phyloP scores from a whole-genome alignment of 2,888 invertebrate species.

The Perizoma affinitatum region DNA sequence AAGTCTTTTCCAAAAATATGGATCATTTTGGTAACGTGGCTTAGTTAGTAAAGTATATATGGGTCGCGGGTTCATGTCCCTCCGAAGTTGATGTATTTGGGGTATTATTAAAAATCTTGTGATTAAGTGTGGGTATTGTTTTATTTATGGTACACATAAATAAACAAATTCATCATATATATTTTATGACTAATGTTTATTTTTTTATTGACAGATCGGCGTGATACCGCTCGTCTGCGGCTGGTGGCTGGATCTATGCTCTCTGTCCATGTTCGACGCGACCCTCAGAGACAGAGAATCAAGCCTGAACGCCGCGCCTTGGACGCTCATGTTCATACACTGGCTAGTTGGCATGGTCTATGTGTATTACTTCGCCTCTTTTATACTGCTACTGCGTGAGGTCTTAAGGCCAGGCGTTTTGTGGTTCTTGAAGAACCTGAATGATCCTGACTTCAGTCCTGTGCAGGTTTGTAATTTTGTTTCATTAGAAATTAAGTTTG shows the following conservation, averaged over 20 bases:
- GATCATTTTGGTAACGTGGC: no score
- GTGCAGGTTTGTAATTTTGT: conserved; percentile 87
- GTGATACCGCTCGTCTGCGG: conserved; percentile 98
- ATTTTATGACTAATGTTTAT: not conserved
- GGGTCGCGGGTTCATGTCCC: no score
- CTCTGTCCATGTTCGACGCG: conserved; percentile 95
- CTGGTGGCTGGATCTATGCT: conserved; percentile 99
- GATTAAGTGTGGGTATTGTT: no score
- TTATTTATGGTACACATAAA: no score
- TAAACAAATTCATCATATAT: no score
- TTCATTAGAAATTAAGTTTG: not conserved
- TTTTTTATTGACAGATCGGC: conserved; percentile 86
- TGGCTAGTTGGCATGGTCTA: conserved; percentile 99
- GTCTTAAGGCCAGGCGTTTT: conserved; percentile 98
- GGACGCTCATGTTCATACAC: conserved; percentile 98
- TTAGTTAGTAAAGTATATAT: no score
- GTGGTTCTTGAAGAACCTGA: conserved; percentile 98
- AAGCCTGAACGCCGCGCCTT: conserved; percentile 95
- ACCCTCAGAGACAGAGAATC: conserved; percentile 93
- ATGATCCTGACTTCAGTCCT: conserved; percentile 99
- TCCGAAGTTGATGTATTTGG: no score
- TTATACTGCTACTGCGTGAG: conserved; percentile 95
- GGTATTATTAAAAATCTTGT: no score
- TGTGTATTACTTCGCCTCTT: conserved; percentile 99
- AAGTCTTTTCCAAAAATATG: no score